phyloP scores from a whole-genome alignment of 2,113 vertebrate genomes.

The Zapornia atra region DNA sequence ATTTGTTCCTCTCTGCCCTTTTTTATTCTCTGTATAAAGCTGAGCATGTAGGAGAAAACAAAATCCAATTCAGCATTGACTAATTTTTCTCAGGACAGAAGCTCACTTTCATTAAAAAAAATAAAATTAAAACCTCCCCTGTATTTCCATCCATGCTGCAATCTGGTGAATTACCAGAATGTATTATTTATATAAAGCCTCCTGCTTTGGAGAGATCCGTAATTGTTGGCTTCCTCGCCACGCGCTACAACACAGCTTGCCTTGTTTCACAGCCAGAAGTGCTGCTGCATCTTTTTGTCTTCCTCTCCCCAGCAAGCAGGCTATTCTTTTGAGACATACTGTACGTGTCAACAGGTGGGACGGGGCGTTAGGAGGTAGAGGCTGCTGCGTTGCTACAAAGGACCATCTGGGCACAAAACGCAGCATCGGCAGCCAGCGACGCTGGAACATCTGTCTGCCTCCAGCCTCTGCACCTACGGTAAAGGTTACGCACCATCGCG shows the following conservation, averaged over 20 bases:
- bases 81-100: background rate
- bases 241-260: background rate
- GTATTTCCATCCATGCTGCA: background rate
- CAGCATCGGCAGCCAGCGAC: background rate
- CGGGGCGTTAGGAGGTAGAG: background rate
- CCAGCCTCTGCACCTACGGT: constrained; percentile 13
- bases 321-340: background rate
- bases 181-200: constrained; percentile 21
- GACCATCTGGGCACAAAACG: constrained; percentile 37
- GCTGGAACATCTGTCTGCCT: constrained; percentile 44
- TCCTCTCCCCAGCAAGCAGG: background rate
- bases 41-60: background rate
- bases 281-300: constrained; percentile 29
- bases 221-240: background rate
- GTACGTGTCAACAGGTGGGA: constrained; percentile 44
- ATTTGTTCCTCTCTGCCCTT: background rate
- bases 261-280: constrained; percentile 42
- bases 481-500: background rate
- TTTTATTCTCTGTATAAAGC: background rate
- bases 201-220: background rate
- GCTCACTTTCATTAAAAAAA: background rate
- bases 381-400: background rate
- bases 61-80: background rate
- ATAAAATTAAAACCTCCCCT: too few relatives aligned
- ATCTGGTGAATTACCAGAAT: background rate